Conservation (phyloP, 2,888 invertebrate species). For the Lissocephala sabroskyi region DNA sequence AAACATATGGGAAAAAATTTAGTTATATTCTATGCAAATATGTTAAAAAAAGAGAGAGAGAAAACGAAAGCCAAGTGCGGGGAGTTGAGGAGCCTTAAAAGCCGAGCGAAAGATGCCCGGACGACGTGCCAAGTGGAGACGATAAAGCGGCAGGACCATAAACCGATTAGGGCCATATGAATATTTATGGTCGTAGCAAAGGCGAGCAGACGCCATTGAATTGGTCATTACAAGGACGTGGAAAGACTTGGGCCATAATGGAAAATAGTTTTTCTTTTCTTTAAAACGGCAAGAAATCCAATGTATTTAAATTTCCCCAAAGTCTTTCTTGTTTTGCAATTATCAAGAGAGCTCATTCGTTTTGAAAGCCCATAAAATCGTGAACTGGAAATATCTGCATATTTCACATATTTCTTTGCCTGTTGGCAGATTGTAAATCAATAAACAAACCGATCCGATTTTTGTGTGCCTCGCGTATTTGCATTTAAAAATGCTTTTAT, state of each 20-base stretch:
- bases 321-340: too few relatives aligned
- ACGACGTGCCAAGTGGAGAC: conserved; percentile 40
- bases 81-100: conserved; percentile 34
- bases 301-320: too few relatives aligned
- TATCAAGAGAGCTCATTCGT: too few relatives aligned
- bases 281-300: too few relatives aligned
- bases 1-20: too few relatives aligned
- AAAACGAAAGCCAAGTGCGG: conserved; percentile 10
- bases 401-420: not conserved
- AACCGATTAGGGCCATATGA: conserved; percentile 55
- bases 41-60: conserved; percentile 4
- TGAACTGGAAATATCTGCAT: too few relatives aligned
- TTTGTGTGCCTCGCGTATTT: conserved; percentile 22
- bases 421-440: conserved; percentile 30
- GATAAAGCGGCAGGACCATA: conserved; percentile 41
- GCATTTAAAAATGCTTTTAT: conserved; percentile 34
- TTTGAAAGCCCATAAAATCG: too few relatives aligned
- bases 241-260: too few relatives aligned
- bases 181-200: conserved; percentile 43
- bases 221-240: conserved; percentile 16
- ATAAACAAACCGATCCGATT: conserved; percentile 27
- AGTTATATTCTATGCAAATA: conserved; percentile 26
- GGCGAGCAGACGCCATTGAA: not conserved
- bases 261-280: too few relatives aligned
- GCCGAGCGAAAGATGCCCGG: too few relatives aligned